phyloP scores from a whole-genome alignment of 2,888 invertebrate species.

The Deilephila porcellus region DNA sequence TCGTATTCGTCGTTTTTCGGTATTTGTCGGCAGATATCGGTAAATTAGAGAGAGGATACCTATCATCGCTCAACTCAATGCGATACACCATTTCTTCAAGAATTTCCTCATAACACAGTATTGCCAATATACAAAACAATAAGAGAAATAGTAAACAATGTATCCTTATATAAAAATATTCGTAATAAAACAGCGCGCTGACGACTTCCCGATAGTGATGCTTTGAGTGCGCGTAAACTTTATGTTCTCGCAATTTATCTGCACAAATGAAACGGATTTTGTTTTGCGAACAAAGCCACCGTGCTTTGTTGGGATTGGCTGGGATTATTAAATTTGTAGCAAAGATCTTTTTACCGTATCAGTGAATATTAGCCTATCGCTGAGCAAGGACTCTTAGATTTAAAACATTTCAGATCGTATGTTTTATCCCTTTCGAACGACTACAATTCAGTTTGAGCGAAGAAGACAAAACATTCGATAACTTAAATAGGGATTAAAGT shows the following conservation, averaged over 20 bases:
- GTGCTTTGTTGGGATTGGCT: not conserved
- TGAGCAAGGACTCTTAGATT: not conserved
- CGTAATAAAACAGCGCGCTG: conserved; percentile 26
- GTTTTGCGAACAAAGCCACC: conserved; percentile 24
- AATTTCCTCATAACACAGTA: not conserved
- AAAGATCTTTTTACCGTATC: no score
- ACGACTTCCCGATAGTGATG: conserved; percentile 32
- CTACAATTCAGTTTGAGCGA: no score
- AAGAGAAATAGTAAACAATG: conserved; percentile 23
- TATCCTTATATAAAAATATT: conserved; percentile 21
- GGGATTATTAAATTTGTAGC: not conserved
- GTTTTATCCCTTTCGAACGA: no score
- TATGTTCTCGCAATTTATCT: conserved; percentile 41
- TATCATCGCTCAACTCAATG: no score
- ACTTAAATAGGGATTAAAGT: no score
- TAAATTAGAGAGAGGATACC: no score
- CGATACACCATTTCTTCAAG: no score
- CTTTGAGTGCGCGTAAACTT: conserved; percentile 55
- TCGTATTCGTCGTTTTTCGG: no score
- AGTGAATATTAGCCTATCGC: no score
- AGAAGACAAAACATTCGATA: no score
- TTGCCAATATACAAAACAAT: not conserved
- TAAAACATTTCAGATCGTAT: no score
- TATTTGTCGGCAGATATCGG: no score
- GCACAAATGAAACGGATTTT: conserved; percentile 19